phyloP scores from a whole-genome alignment of 2,797 vertebrate species.

The Cephalopachus bancanus region DNA sequence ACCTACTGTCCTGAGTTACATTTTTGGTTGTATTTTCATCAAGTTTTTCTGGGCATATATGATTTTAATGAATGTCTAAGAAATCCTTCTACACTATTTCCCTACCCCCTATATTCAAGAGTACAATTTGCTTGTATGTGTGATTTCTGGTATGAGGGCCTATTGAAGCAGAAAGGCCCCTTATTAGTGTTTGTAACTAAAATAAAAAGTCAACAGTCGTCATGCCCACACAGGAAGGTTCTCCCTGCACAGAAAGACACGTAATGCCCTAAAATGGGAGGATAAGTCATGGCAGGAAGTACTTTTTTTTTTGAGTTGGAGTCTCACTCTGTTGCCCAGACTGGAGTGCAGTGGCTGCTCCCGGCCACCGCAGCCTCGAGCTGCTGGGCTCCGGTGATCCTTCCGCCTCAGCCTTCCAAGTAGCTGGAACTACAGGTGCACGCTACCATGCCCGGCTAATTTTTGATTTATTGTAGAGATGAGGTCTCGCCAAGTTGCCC shows the following conservation, averaged over 20 bases:
- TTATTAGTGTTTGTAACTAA: conserved; percentile 51
- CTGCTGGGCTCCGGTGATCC: too few relatives aligned
- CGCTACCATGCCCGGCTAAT: too few relatives aligned
- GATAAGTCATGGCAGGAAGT: conserved; percentile 43
- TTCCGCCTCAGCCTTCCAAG: too few relatives aligned
- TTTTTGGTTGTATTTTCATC: conserved; percentile 48
- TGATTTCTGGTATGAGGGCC: neutral
- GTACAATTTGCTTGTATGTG: neutral
- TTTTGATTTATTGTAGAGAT: too few relatives aligned
- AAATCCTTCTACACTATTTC: neutral
- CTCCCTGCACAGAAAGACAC: conserved; percentile 49
- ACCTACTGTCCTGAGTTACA: neutral
- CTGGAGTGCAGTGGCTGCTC: too few relatives aligned
- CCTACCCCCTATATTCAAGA: neutral
- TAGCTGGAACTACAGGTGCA: too few relatives aligned
- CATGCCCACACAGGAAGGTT: conserved; percentile 51
- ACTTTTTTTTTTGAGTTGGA: neutral
- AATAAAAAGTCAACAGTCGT: conserved; percentile 55
- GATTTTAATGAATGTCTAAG: conserved; percentile 45
- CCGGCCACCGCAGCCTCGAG: too few relatives aligned
- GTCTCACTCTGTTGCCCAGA: too few relatives aligned
- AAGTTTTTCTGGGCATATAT: neutral
- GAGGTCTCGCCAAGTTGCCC: too few relatives aligned
- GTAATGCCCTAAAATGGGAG: conserved; percentile 55
- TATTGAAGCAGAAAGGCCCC: conserved; percentile 43